A percentile compares a stretch with the other conserved stretches of the same genome.
Evolutionary conservation across 2,113 vertebrate species (phyloP).

Genomic region (Sula dactylatra): DNA sequence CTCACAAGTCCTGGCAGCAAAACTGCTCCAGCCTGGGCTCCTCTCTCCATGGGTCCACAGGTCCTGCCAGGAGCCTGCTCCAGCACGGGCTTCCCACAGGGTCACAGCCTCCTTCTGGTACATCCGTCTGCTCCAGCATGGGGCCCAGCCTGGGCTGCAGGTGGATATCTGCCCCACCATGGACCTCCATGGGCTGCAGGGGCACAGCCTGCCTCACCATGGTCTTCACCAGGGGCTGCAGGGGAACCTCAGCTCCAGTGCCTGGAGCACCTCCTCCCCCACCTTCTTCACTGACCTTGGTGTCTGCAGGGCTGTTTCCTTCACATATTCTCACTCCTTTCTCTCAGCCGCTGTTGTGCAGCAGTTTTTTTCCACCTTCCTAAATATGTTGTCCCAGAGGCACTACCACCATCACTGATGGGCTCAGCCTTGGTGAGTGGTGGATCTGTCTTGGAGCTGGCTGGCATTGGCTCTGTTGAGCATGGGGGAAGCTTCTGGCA

Average conservation of each 20-base stretch:
- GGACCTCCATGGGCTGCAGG: not conserved
- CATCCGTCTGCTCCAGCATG: rapidly evolving
- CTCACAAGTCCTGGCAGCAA: too few relatives aligned
- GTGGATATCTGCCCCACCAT: not conserved
- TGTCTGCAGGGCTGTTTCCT: not conserved
- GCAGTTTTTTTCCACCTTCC: rapidly evolving
- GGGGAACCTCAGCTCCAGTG: rapidly evolving
- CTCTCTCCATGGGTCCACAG: rapidly evolving
- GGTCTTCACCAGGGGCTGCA: rapidly evolving
- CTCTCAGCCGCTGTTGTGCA: not conserved
- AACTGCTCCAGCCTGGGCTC: not conserved
- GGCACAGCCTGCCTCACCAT: not conserved
- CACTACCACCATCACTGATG: rapidly evolving
- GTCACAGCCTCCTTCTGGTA: too few relatives aligned
- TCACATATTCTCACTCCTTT: not conserved
- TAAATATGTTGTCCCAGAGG: not conserved
- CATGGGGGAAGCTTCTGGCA: not conserved
- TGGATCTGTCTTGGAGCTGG: rapidly evolving
- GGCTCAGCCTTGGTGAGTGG: rapidly evolving
- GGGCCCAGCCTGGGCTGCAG: rapidly evolving
- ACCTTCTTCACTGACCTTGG: not conserved
- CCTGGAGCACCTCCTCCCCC: rapidly evolving
- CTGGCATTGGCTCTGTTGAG: not conserved
- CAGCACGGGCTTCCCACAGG: rapidly evolving
- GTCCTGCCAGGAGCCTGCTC: not conserved